Conservation (phyloP, 1,140 invertebrate genomes). For the Cheumatopsyche charites region DNA sequence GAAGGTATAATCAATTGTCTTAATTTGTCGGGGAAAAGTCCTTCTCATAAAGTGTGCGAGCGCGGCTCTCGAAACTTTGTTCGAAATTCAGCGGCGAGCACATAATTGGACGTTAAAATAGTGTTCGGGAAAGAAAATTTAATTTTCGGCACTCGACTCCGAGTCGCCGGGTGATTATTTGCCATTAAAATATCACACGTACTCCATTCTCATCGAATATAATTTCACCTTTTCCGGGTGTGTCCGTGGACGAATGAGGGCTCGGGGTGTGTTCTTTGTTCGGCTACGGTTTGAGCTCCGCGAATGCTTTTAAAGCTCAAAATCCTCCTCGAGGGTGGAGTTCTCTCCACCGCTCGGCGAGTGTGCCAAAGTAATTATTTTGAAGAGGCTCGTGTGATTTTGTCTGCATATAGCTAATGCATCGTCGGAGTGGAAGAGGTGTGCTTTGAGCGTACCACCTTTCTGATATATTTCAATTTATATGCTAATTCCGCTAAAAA, state of each 20-base stretch:
- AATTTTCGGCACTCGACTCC: not conserved
- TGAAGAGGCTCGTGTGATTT: constrained; percentile 47
- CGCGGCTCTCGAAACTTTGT: too few species aligned
- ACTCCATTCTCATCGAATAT: not conserved
- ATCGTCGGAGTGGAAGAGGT: not conserved
- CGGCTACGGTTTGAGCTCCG: not conserved
- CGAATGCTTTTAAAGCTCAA: constrained; percentile 37
- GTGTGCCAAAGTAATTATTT: constrained; percentile 50
- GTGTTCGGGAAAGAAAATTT: constrained; percentile 21
- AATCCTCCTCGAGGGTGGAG: constrained; percentile 25
- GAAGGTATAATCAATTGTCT: constrained; percentile 1
- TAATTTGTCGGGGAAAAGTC: not conserved
- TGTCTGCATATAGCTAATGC: constrained; percentile 38
- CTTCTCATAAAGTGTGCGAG: not conserved
- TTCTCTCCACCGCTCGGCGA: constrained; percentile 15
- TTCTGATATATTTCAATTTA: too few species aligned
- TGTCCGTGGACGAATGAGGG: not conserved
- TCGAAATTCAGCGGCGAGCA: not conserved
- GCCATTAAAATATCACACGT: constrained; percentile 7
- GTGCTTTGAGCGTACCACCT: too few species aligned
- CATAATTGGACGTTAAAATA: constrained; percentile 15
- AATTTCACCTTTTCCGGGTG: constrained; percentile 25
- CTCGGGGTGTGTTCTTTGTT: constrained; percentile 25
- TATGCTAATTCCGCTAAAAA: too few species aligned
- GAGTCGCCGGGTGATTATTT: constrained; percentile 1